Evolutionary conservation across 2,113 vertebrate species (phyloP).

Genomic region (Nansenia antarctica): DNA sequence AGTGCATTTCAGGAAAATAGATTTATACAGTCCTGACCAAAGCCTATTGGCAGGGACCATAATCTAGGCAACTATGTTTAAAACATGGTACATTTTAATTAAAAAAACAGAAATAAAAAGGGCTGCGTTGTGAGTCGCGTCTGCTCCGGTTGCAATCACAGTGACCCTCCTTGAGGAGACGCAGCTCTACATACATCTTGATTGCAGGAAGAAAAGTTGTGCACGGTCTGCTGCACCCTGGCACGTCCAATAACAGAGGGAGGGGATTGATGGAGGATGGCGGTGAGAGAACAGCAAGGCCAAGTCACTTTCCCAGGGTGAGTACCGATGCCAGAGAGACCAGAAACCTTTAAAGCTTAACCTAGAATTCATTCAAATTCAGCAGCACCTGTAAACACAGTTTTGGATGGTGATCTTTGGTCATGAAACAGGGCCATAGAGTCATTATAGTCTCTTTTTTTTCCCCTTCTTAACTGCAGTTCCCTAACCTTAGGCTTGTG

Average conservation of each 20-base stretch:
- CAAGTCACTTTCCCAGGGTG: conserved; percentile 5
- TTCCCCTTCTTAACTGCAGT: too few species aligned
- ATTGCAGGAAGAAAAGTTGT: conserved; percentile 20
- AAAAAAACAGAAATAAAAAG: background rate
- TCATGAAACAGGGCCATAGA: background rate
- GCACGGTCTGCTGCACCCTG: conserved; percentile 26
- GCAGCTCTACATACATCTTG: conserved; percentile 14
- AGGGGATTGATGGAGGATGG: conserved; percentile 5
- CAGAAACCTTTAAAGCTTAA: background rate
- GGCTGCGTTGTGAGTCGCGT: background rate
- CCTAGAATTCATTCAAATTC: background rate
- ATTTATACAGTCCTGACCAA: too few species aligned
- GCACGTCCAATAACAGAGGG: conserved; percentile 29
- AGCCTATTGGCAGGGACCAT: background rate
- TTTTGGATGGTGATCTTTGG: background rate
- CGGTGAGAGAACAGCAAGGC: background rate
- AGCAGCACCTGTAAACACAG: background rate
- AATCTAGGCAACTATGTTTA: background rate
- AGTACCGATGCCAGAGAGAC: background rate
- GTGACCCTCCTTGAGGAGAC: conserved; percentile 1
- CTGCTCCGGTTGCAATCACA: conserved; percentile 8
- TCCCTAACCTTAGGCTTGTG: too few species aligned
- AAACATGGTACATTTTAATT: background rate
- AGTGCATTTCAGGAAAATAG: too few species aligned
- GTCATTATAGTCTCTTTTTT: too few species aligned